These are phyloP conservation scores for Eupsittula cactorum DNA, from an alignment of 2,113 vertebrate species.

Conservation along the genomic window DNA sequence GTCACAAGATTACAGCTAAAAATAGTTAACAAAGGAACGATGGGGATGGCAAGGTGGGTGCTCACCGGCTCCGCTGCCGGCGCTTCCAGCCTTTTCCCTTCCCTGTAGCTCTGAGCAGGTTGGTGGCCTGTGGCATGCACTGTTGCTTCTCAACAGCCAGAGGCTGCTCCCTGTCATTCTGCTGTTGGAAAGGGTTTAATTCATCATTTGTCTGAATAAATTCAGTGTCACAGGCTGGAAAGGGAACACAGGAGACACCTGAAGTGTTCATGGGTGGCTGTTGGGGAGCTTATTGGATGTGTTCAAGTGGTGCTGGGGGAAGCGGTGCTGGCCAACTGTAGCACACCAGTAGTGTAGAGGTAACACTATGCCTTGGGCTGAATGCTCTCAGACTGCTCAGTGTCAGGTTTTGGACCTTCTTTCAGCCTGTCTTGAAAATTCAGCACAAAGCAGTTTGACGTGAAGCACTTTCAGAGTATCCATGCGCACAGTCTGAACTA, in stretches of 20 bases:
- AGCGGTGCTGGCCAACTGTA: neutral
- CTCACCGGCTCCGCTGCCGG: fast-evolving
- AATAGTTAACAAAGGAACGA: neutral
- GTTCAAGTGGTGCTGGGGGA: neutral
- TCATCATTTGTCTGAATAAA: neutral
- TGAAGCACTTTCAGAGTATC: neutral
- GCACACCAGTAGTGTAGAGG: neutral
- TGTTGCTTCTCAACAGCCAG: fast-evolving
- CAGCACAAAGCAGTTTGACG: neutral
- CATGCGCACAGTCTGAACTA: fast-evolving
- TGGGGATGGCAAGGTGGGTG: fast-evolving
- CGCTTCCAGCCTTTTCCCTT: neutral
- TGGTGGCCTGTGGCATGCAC: fast-evolving
- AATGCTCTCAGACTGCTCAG: neutral
- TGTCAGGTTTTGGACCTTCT: fast-evolving
- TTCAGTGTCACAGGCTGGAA: neutral
- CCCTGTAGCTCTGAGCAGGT: neutral
- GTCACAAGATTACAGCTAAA: constrained; percentile 22
- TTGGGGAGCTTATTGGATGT: neutral
- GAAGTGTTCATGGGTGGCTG: fast-evolving
- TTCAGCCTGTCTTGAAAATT: neutral
- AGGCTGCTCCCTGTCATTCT: neutral
- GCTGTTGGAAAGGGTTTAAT: fast-evolving
- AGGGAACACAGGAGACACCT: fast-evolving
- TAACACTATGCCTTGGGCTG: fast-evolving